Base-by-base conservation (phyloP, 2,888 invertebrate genomes). In the Agrochola macilenta region DNA sequence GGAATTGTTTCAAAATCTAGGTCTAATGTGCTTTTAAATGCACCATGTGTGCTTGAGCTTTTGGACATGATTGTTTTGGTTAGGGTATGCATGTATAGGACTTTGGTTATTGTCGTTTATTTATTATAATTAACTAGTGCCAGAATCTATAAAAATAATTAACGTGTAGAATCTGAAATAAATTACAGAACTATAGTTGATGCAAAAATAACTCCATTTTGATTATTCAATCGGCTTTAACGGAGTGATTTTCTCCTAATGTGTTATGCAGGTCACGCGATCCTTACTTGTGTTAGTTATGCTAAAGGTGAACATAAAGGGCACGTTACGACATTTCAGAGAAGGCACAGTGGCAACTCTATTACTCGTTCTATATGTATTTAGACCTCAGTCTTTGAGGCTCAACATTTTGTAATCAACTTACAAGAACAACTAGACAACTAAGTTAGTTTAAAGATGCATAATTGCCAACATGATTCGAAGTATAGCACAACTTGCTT, bases 241-340 rank as follows among this genome's bases (percentile, higher is more conserved):
- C 39, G 7, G 52, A 76, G 43, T 61, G n/a, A 30, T 52, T 58
- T 68, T 43, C 17, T 76, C n/a, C 7, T 23, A 54, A 77, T 54
- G 64, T 46, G 54, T 26, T 54, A 54, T 26, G 43, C 65, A 63
- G 14, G 63, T 54, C 78, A 77, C 35, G 26, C 64, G 5, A 76
- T 11, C 46, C 35, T 54, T 35, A 35, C 35, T 46, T 54, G 5
- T 75, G n/a, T 75, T 58, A 54, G 23, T 54, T 64, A 76, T 23
- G 64, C 23, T 20, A 54, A 63, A 63, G 76, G 78, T 77, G 30
- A 76, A 43, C 52, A 43, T 52, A n/a, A 58, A 75, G 20, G 76
- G 30, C 30, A 76, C 1, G 11, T 76, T 30, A 52, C 3, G 30
- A 52, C 30, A 43, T 60, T 75, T 43, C 30, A 30, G 20, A 7